Evolutionary conservation across 2,797 vertebrate species (phyloP), one percentile per base, ranked within the genome.

Genomic region (Arnoldichthys spilopterus): DNA sequence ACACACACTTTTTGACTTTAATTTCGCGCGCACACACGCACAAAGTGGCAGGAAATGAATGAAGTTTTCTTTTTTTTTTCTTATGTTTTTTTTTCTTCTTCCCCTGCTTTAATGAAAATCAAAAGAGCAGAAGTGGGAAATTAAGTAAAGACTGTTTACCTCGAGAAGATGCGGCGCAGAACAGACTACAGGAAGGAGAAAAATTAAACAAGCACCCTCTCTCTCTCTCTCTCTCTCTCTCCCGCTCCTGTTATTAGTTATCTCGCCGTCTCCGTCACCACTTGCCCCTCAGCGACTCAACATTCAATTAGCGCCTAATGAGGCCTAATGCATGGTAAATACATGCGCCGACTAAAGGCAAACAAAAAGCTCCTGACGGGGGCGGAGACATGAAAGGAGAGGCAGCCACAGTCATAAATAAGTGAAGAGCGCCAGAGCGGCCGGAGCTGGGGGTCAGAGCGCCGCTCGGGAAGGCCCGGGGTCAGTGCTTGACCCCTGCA

Each of bases 301-400:
- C 84, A 85, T 87, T 88, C 83, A 86, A 86, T 86, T 85, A 85
- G 72, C 64, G 47, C 72, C 83, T 90, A 93, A 92, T 90, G 84
- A 91, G 88, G 87, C 79, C 89, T 90, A 92, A 93, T 91, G 85
- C 88, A 91, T 92, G 91, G 87, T 91, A 92, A 93, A 91, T 87
- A 87, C 91, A 93, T 91, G 88, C 90, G 89, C 22, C 66, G 43
- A 64, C 75, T 83, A 64, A 85, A 73, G 79, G 72, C 81, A 84
- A 83, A 85, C 77, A 83, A 71, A 66, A n/a, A 70, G 26, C 68
- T 62, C 26, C 54, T 70, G 66, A 72, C 54, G 53, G 72, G 61
- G 59, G 37, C 66, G 24, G 72, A 80, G 70, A 74, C 61, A 78
- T 56, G 61, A 76, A 81, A 54, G 67, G 40, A 76, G 66, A 74